A percentile compares a stretch with the other conserved stretches of the same genome.
Evolutionary conservation across 2,113 vertebrate species (phyloP).

Genomic region (Sylvia atricapilla): DNA sequence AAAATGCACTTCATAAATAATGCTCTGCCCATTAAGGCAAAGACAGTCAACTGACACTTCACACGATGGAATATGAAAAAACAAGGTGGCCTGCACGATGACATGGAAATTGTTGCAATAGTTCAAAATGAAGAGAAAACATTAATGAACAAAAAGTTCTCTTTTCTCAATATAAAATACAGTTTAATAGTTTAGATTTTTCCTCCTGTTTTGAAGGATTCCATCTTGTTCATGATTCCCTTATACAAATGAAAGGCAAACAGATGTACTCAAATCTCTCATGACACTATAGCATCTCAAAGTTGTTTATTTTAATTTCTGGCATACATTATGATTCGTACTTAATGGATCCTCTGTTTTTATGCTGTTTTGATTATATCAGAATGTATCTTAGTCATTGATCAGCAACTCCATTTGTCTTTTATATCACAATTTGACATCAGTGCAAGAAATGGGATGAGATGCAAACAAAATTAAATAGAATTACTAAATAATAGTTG

Average conservation of each 20-base stretch:
- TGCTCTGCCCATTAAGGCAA: background rate
- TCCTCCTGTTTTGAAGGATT: background rate
- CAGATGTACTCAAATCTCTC: background rate
- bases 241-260: background rate
- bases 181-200: background rate
- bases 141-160: background rate
- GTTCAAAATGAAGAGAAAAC: background rate
- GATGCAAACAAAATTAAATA: background rate
- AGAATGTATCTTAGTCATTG: background rate
- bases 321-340: background rate
- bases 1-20: conserved; percentile 20
- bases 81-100: background rate
- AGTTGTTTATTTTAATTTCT: background rate
- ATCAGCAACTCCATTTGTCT: conserved; percentile 32
- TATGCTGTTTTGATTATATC: conserved; percentile 17
- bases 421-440: conserved; percentile 9
- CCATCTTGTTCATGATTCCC: background rate
- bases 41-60: background rate
- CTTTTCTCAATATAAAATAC: background rate
- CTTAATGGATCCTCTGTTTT: conserved; percentile 10
- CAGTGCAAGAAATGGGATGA: background rate
- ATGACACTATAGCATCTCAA: background rate
- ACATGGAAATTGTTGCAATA: background rate
- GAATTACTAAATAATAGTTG: conserved; percentile 27
- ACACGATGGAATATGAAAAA: background rate